Conservation (phyloP, 2,888 invertebrate genomes). For the Drosophila seclusa region DNA sequence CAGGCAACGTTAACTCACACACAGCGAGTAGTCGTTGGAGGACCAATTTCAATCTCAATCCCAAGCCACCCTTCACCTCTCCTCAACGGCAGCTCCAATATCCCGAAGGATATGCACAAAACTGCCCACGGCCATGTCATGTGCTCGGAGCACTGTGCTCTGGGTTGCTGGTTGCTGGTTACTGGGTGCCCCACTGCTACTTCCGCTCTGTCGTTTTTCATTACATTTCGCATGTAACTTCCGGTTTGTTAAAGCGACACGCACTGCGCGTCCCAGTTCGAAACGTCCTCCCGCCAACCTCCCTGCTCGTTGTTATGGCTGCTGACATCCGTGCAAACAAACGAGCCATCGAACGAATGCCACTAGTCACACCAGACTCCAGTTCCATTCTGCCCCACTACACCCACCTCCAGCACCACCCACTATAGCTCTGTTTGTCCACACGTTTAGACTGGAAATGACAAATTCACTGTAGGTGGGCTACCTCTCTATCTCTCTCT, state of each 20-base stretch:
- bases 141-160: conserved; percentile 16
- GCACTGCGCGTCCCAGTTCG: conserved; percentile 61
- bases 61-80: not conserved
- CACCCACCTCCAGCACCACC: not conserved
- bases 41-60: conserved; percentile 3
- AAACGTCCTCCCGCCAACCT: conserved; percentile 5
- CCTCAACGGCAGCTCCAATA: conserved; percentile 3
- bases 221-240: conserved; percentile 78
- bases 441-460: conserved; percentile 80
- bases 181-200: conserved; percentile 61
- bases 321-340: conserved; percentile 76
- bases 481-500: conserved; percentile 13
- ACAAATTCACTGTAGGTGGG: conserved; percentile 81
- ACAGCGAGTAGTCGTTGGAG: conserved; percentile 29
- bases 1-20: conserved; percentile 70
- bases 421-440: conserved; percentile 60
- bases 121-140: conserved; percentile 40
- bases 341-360: conserved; percentile 49
- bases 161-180: conserved; percentile 4
- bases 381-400: conserved; percentile 5
- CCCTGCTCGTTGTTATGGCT: conserved; percentile 61
- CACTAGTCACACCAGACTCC: conserved; percentile 54
- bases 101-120: conserved; percentile 48
- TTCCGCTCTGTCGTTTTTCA: conserved; percentile 79
- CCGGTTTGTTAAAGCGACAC: conserved; percentile 81